These are phyloP conservation scores for Incurvaria masculella DNA, from an alignment of 2,888 invertebrate species.

Conservation along the genomic window DNA sequence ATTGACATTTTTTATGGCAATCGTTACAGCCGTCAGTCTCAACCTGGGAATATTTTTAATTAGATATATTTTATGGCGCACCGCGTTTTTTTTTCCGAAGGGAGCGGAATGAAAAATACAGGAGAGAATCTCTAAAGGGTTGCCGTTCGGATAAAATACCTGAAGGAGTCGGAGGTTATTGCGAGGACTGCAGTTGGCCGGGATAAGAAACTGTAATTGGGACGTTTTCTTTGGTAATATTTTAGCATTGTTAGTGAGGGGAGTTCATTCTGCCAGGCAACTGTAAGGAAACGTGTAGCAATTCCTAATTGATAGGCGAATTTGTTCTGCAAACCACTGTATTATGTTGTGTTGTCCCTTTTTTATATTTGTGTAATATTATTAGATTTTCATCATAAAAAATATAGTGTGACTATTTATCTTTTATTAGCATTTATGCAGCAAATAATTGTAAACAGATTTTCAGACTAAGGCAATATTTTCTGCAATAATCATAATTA, in stretches of 20 bases:
- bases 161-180: not conserved
- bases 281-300: too few relatives aligned
- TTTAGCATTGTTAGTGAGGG: not conserved
- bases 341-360: too few relatives aligned
- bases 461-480: too few relatives aligned
- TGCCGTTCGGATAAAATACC: not conserved
- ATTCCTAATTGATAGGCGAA: too few relatives aligned
- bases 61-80: conserved; percentile 56
- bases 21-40: conserved; percentile 41
- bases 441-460: too few relatives aligned
- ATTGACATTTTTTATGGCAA: conserved; percentile 57
- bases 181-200: not conserved
- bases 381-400: too few relatives aligned
- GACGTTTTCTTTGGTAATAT: not conserved
- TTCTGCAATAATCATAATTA: too few relatives aligned
- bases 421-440: too few relatives aligned
- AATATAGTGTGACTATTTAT: too few relatives aligned
- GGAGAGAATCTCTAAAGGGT: conserved; percentile 15
- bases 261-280: too few relatives aligned
- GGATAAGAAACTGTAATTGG: not conserved
- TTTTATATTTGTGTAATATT: too few relatives aligned
- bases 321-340: too few relatives aligned
- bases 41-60: conserved; percentile 57
- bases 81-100: conserved; percentile 45
- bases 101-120: conserved; percentile 26